phyloP scores from a whole-genome alignment of 1,140 invertebrate genomes.

The Notospermus geniculatus region DNA sequence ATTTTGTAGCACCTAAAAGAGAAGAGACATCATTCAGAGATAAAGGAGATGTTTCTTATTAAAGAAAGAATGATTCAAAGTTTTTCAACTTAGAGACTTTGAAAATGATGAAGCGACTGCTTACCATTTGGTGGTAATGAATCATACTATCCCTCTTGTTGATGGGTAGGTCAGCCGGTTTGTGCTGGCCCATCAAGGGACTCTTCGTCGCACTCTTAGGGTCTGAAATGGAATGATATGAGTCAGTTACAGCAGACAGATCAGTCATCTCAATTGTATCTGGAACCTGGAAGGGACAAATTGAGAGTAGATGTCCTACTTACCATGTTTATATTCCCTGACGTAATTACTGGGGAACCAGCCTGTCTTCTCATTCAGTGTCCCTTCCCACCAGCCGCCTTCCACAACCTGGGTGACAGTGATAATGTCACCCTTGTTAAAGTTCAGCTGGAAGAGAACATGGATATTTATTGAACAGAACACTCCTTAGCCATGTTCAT shows the following conservation, averaged over 20 bases:
- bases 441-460: slow-evolving; percentile 84
- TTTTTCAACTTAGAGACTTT: too few relatives aligned
- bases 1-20: slow-evolving; percentile 67
- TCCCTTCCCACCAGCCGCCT: slow-evolving; percentile 99
- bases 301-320: too few relatives aligned
- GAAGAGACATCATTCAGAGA: too few relatives aligned
- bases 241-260: too few relatives aligned
- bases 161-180: slow-evolving; percentile 21
- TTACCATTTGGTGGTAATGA: slow-evolving; percentile 52
- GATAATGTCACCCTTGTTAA: slow-evolving; percentile 94
- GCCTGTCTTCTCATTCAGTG: slow-evolving; percentile 87
- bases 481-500: too few relatives aligned
- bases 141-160: slow-evolving; percentile 49
- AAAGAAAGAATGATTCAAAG: too few relatives aligned
- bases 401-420: slow-evolving; percentile 89
- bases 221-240: slow-evolving; percentile 14
- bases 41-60: too few relatives aligned
- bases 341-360: slow-evolving; percentile 99
- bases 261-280: too few relatives aligned
- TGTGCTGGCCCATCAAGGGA: background rate
- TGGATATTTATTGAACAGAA: too few relatives aligned
- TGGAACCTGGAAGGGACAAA: background rate
- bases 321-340: slow-evolving; percentile 73
- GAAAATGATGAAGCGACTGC: slow-evolving; percentile 16
- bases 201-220: slow-evolving; percentile 2